Percentiles rank a stretch among this genome's conserved stretches.
Evolutionary conservation across 2,113 vertebrate genomes (phyloP).

Genomic region (Rafetus swinhoei): DNA sequence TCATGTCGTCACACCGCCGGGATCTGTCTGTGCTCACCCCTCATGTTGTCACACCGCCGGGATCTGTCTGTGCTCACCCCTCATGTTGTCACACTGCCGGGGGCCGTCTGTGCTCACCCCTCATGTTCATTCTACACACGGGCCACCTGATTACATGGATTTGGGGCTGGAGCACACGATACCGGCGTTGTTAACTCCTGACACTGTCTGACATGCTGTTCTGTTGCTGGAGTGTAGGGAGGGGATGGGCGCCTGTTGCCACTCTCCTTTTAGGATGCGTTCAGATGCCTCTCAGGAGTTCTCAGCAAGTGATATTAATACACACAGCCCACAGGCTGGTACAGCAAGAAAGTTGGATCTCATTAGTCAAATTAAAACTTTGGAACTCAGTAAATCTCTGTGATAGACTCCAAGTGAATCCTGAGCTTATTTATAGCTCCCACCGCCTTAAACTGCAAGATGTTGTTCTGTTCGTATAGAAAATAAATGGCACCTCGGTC

Average conservation of each 20-base stretch:
- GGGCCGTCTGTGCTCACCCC: rapidly evolving
- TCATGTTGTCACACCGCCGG: too few relatives aligned
- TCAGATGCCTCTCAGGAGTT: not conserved
- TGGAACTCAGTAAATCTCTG: slow-evolving; percentile 43
- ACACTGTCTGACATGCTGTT: not conserved
- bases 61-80: too few relatives aligned
- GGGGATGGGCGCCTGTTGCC: not conserved
- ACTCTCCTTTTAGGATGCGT: not conserved
- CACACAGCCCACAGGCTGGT: not conserved
- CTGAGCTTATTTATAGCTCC: slow-evolving; percentile 65
- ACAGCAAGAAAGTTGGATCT: slow-evolving; percentile 42
- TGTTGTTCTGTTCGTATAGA: slow-evolving; percentile 29
- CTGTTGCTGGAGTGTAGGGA: not conserved
- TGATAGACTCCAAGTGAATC: slow-evolving; percentile 63
- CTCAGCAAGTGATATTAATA: not conserved
- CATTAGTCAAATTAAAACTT: slow-evolving; percentile 67
- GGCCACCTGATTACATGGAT: rapidly evolving
- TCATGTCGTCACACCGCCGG: too few relatives aligned
- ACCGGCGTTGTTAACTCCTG: not conserved
- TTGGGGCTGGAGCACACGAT: not conserved
- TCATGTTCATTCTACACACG: rapidly evolving
- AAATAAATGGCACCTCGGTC: slow-evolving; percentile 13
- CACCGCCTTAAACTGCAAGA: slow-evolving; percentile 38
- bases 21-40: too few relatives aligned
- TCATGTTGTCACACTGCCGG: too few relatives aligned